phyloP scores from a whole-genome alignment of 2,888 invertebrate genomes.

The Octodonta nipae region DNA sequence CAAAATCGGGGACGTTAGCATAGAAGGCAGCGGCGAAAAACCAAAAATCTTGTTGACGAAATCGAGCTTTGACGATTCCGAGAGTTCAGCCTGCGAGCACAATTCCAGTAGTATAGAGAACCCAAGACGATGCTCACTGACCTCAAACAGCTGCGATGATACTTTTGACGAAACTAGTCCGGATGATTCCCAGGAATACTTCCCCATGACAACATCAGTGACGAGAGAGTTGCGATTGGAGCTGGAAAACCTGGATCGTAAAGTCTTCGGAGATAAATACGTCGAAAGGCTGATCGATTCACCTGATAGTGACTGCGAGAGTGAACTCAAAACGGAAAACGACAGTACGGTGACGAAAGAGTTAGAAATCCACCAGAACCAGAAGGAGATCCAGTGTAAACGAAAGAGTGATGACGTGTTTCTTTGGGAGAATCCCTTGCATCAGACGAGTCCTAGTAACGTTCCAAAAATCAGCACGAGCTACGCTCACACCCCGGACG shows the following conservation, averaged over 20 bases:
- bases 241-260: constrained; percentile 69
- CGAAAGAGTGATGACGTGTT: constrained; percentile 55
- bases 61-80: constrained; percentile 39
- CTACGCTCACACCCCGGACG: constrained; percentile 52
- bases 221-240: constrained; percentile 71
- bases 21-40: constrained; percentile 18
- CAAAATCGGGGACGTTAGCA: constrained; percentile 23
- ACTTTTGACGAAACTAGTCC: constrained; percentile 53
- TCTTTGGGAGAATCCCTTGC: constrained; percentile 68
- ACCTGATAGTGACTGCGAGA: constrained; percentile 21
- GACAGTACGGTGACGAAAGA: constrained; percentile 9
- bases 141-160: constrained; percentile 26
- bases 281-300: constrained; percentile 26
- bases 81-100: constrained; percentile 31
- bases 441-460: constrained; percentile 38
- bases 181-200: constrained; percentile 70
- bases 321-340: constrained; percentile 15
- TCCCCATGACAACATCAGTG: constrained; percentile 77
- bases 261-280: constrained; percentile 55
- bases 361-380: constrained; percentile 12
- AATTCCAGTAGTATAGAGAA: constrained; percentile 18
- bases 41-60: constrained; percentile 40
- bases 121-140: constrained; percentile 27
- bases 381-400: constrained; percentile 12
- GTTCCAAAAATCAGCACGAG: constrained; percentile 25